Conservation (phyloP, 2,888 invertebrate genomes). For the Herminia tarsipennalis region DNA sequence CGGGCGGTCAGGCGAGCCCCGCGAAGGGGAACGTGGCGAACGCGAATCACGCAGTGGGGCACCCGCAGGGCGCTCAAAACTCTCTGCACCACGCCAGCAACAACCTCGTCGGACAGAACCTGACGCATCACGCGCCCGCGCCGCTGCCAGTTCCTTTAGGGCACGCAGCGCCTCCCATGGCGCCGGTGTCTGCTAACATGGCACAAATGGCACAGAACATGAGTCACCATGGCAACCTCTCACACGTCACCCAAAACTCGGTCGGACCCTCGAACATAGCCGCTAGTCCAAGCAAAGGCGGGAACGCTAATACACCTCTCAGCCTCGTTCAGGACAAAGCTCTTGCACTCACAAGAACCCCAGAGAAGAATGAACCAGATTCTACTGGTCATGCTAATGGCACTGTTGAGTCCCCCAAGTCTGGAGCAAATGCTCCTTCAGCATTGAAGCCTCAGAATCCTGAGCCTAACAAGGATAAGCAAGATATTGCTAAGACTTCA, state of each 20-base stretch:
- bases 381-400: slow-evolving; percentile 75
- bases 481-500: slow-evolving; percentile 76
- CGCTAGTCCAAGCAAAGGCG: slow-evolving; percentile 67
- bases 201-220: slow-evolving; percentile 83
- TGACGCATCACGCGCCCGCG: slow-evolving; percentile 65
- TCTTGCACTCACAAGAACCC: slow-evolving; percentile 77
- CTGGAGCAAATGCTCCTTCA: slow-evolving; percentile 62
- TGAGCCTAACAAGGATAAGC: slow-evolving; percentile 74
- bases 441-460: slow-evolving; percentile 71
- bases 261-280: slow-evolving; percentile 63
- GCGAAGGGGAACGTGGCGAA: slow-evolving; percentile 78
- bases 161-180: slow-evolving; percentile 78
- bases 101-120: slow-evolving; percentile 74
- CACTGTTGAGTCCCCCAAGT: slow-evolving; percentile 74
- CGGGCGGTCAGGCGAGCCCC: slow-evolving; percentile 75
- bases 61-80: slow-evolving; percentile 75
- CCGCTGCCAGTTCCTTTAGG: slow-evolving; percentile 50
- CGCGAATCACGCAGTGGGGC: slow-evolving; percentile 73
- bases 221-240: slow-evolving; percentile 82
- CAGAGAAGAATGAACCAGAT: slow-evolving; percentile 78
- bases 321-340: slow-evolving; percentile 78
- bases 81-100: slow-evolving; percentile 66
- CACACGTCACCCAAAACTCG: slow-evolving; percentile 75
- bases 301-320: slow-evolving; percentile 70
- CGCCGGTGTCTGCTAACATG: slow-evolving; percentile 81